Conservation (phyloP, 2,888 invertebrate species). For the Hypercompe scribonia region DNA sequence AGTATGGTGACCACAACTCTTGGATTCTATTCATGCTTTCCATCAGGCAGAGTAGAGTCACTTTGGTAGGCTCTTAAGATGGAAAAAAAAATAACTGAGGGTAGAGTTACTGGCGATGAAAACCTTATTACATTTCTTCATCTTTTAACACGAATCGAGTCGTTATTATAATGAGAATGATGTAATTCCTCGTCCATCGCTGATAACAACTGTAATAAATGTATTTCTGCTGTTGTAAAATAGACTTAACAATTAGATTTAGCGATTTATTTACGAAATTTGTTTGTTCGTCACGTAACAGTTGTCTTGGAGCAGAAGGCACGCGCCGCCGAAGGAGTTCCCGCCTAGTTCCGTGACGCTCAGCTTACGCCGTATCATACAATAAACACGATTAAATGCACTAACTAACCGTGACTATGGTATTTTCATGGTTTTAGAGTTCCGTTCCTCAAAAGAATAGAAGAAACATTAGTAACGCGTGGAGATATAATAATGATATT, state of each 20-base stretch:
- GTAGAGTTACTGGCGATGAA: too few species aligned
- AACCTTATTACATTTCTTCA: background rate
- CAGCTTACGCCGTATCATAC: background rate
- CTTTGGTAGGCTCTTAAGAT: too few species aligned
- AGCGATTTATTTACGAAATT: background rate
- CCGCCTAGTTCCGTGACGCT: background rate
- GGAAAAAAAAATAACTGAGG: too few species aligned
- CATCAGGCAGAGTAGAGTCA: too few species aligned
- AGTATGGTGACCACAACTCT: too few species aligned
- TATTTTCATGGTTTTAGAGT: background rate
- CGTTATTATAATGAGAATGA: background rate
- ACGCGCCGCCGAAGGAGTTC: background rate
- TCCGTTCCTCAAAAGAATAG: background rate
- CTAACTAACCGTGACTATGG: constrained; percentile 1
- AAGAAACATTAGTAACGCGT: too few species aligned
- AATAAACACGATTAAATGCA: background rate
- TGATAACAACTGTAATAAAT: background rate
- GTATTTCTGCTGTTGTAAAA: background rate
- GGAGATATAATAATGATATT: too few species aligned
- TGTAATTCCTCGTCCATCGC: background rate
- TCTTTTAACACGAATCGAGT: background rate
- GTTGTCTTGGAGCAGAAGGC: background rate
- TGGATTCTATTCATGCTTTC: too few species aligned
- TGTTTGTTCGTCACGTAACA: background rate
- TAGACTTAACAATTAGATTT: background rate